Percentiles rank a stretch among this genome's conserved stretches.
phyloP scores from a whole-genome alignment of 1,140 invertebrate genomes.

The Archivesica marissinica region DNA sequence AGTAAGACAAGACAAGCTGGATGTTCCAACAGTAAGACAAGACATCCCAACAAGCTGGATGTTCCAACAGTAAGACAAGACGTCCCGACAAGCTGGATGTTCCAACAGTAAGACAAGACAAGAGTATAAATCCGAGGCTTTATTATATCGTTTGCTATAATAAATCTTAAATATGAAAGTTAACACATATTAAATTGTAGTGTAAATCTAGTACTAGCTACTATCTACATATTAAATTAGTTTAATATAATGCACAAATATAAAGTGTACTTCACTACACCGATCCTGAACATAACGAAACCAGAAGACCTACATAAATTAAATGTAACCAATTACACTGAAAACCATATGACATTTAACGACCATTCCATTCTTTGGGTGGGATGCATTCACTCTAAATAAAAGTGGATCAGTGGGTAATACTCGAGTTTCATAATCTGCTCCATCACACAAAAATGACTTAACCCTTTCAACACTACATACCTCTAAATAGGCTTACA shows the following conservation, averaged over 20 bases:
- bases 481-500: no score
- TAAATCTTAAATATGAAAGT: conserved; percentile 35
- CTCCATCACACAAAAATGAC: background rate
- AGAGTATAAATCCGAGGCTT: background rate
- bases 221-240: conserved; percentile 26
- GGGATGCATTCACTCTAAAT: no score
- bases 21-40: no score
- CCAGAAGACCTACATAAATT: background rate
- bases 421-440: no score
- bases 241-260: conserved; percentile 20
- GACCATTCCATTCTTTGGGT: background rate
- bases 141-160: conserved; percentile 28
- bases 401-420: no score
- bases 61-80: no score
- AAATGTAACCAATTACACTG: background rate
- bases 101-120: no score
- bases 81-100: no score
- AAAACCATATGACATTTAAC: background rate
- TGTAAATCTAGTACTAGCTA: conserved; percentile 8
- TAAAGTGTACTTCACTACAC: conserved; percentile 9
- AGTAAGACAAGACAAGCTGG: no score
- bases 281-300: conserved; percentile 15
- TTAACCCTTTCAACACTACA: no score
- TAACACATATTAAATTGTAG: conserved; percentile 27
- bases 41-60: no score